Base-by-base conservation (phyloP, 2,888 invertebrate species). In the Lochmaea capreae region DNA sequence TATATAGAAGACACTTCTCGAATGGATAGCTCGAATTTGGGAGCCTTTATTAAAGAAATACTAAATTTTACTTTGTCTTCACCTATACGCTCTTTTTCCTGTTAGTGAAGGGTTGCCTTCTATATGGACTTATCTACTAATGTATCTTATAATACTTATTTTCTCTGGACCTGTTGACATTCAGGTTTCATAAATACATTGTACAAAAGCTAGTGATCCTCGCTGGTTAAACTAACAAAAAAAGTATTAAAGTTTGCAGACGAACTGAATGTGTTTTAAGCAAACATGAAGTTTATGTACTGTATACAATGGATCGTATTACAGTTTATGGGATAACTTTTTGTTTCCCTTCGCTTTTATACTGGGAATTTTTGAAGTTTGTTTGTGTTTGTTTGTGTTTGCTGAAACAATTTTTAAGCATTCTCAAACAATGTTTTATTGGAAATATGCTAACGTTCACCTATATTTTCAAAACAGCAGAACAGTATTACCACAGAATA, bases 361-460 rank as follows among this genome's bases (percentile, higher is more conserved):
- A 39, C 33, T 39, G 33, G 46, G 46, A 46, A 46, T 11, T 11
- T 11, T 12, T 4, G 14, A 46, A 46, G 46, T 46, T 46, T 46
- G 46, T 46, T 46, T 46, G 46, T 46, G 46, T 46, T 46, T 46
- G 46, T 46, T 46, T 46, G 46, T 46, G 46, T 46, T 46, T 46
- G 46, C 14, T 46, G 14, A 46, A 46, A 46, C 46, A 14, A 46
- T 46, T 46, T 46, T 46, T 14, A 11, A 46, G 14, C 3, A 46
- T 12, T 12, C 12, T 46, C 46, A 46, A 46, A 46, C 46, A 46
- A 12, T 14, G 46, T 46, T 3, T 14, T 14, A 46, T 46, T 46
- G 46, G 14, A 46, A 46, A 39, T 39, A 39, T 39, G 33, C 8
- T 9, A 1, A 39, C 8, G 12, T 46, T 46, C 14, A 11, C 14